Conservation (phyloP, 2,888 invertebrate species). For the Melipona bicolor region DNA sequence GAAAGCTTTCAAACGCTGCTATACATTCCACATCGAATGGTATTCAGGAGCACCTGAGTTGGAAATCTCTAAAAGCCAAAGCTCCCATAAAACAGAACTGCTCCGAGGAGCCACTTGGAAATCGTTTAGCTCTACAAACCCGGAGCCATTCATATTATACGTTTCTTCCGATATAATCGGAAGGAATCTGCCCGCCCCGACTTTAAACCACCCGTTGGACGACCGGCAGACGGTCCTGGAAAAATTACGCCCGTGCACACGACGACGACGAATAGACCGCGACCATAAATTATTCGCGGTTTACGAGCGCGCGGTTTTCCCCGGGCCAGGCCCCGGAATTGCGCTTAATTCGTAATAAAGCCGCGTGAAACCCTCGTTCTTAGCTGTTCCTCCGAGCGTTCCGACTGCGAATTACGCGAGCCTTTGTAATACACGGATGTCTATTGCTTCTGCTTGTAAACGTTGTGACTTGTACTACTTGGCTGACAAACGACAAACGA, state of each 20-base stretch:
- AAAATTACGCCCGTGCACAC: constrained; percentile 33
- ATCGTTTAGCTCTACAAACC: constrained; percentile 5
- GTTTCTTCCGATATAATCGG: neutral
- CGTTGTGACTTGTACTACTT: too few species aligned
- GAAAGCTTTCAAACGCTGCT: neutral
- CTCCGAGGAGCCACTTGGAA: constrained; percentile 3
- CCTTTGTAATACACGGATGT: neutral
- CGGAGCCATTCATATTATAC: neutral
- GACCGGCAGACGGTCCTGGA: neutral
- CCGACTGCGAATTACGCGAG: constrained; percentile 29
- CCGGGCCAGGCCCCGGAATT: constrained; percentile 49
- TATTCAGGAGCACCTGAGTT: neutral
- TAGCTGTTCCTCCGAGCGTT: constrained; percentile 70
- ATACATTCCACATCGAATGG: neutral
- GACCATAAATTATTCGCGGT: constrained; percentile 66
- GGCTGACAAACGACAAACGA: too few species aligned
- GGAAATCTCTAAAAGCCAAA: constrained; percentile 7
- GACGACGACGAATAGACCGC: neutral
- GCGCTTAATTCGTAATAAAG: constrained; percentile 76
- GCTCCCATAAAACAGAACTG: constrained; percentile 9
- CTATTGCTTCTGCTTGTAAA: neutral
- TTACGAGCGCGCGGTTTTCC: constrained; percentile 74
- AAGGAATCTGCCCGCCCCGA: neutral
- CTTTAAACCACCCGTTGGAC: neutral
- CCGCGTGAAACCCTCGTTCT: constrained; percentile 70